Evolutionary conservation across 2,888 invertebrate species (phyloP).

Genomic region (Sarcophaga subvicina): DNA sequence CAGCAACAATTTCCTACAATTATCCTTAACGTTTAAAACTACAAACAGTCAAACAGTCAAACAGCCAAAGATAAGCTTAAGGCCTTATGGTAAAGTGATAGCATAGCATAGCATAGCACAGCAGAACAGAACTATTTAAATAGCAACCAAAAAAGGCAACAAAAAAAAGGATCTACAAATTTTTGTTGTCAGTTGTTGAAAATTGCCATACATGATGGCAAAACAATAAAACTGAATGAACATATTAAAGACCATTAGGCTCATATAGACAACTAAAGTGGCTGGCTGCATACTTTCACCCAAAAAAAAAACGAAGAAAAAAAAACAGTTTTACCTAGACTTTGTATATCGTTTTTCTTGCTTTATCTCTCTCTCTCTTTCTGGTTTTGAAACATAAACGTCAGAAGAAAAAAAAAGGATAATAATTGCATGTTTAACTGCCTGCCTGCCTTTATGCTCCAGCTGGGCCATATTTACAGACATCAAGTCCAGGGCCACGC

Average conservation of each 20-base stretch:
- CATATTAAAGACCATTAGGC: slow-evolving; percentile 81
- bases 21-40: slow-evolving; percentile 70
- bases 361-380: background rate
- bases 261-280: slow-evolving; percentile 82
- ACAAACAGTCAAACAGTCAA: slow-evolving; percentile 20
- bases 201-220: slow-evolving; percentile 59
- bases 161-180: slow-evolving; percentile 36
- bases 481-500: slow-evolving; percentile 42
- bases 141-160: slow-evolving; percentile 48
- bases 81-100: slow-evolving; percentile 13
- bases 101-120: background rate
- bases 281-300: slow-evolving; percentile 74
- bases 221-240: slow-evolving; percentile 67
- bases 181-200: slow-evolving; percentile 72
- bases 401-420: slow-evolving; percentile 37
- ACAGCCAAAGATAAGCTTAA: slow-evolving; percentile 64
- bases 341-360: slow-evolving; percentile 33
- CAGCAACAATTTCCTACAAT: slow-evolving; percentile 77
- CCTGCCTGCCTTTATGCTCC: slow-evolving; percentile 39
- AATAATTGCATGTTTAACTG: slow-evolving; percentile 69
- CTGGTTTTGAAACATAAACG: slow-evolving; percentile 40
- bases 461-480: slow-evolving; percentile 43
- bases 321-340: slow-evolving; percentile 47
- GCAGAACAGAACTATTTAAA: slow-evolving; percentile 69
- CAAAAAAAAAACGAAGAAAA: too few species aligned